Evolutionary conservation across 2,797 vertebrate genomes (phyloP).

Genomic region (Chloroceryle amazona): DNA sequence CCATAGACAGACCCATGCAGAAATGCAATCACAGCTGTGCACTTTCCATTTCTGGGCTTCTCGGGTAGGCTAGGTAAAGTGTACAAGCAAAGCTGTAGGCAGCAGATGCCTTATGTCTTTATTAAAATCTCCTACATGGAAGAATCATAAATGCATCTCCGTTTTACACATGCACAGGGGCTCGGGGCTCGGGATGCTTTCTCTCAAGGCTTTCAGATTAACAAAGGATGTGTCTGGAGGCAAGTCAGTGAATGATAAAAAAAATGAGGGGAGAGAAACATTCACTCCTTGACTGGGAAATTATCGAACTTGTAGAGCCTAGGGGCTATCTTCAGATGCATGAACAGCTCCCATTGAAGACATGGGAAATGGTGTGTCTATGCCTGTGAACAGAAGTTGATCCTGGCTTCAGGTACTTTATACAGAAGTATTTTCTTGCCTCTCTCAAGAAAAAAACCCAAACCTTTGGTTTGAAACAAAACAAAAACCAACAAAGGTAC

Average conservation of each 20-base stretch:
- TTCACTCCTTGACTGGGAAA: not conserved
- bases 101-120: not conserved
- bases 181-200: not conserved
- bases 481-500: not conserved
- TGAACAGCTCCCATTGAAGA: not conserved
- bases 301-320: slow-evolving; percentile 20
- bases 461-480: not conserved
- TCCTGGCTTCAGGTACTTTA: not conserved
- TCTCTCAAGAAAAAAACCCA: not conserved
- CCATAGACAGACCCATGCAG: rapidly evolving
- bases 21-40: rapidly evolving
- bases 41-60: not conserved
- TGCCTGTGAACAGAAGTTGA: not conserved
- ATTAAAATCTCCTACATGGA: not conserved
- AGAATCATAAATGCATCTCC: not conserved
- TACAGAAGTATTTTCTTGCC: not conserved
- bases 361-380: not conserved
- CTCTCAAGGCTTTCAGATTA: not conserved
- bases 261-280: not conserved
- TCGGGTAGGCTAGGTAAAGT: not conserved
- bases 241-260: not conserved
- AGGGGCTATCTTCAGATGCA: slow-evolving; percentile 2
- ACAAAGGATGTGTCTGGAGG: not conserved
- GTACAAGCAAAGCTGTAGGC: not conserved
- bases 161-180: not conserved